Conservation (phyloP, 2,797 vertebrate genomes). For the Picus viridis region DNA sequence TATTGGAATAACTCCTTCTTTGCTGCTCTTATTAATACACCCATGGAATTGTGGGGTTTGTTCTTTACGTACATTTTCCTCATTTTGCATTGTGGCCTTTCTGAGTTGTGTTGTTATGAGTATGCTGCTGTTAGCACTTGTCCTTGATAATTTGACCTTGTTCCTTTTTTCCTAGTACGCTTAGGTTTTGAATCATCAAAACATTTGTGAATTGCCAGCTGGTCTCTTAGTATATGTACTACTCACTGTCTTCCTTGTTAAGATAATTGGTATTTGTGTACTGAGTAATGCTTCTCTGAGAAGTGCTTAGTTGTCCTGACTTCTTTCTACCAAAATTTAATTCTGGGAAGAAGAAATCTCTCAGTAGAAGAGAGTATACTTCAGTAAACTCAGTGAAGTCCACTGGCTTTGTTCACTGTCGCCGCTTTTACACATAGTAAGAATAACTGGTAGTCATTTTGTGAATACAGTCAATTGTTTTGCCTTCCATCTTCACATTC, state of each 20-base stretch:
- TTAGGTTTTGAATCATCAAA: neutral
- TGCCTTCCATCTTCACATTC: neutral
- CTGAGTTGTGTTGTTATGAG: neutral
- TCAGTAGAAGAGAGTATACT: neutral
- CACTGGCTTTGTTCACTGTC: neutral
- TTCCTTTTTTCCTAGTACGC: neutral
- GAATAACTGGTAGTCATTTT: neutral
- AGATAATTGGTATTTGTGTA: neutral
- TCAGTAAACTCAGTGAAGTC: neutral
- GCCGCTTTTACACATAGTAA: neutral
- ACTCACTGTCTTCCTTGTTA: neutral
- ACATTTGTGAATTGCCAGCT: conserved; percentile 1
- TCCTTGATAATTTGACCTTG: neutral
- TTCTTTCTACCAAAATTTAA: neutral
- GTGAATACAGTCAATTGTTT: neutral
- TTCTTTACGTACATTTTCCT: neutral
- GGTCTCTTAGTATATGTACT: conserved; percentile 1
- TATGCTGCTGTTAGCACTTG: neutral
- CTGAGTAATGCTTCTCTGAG: neutral
- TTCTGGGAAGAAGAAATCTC: neutral
- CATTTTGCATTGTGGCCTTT: neutral
- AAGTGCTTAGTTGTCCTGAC: neutral
- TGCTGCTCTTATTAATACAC: neutral
- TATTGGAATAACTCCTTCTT: neutral
- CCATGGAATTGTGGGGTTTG: neutral